Percentiles rank a stretch among this genome's conserved stretches.
Evolutionary conservation across 2,888 invertebrate genomes (phyloP).

Genomic region (Sesia bembeciformis): DNA sequence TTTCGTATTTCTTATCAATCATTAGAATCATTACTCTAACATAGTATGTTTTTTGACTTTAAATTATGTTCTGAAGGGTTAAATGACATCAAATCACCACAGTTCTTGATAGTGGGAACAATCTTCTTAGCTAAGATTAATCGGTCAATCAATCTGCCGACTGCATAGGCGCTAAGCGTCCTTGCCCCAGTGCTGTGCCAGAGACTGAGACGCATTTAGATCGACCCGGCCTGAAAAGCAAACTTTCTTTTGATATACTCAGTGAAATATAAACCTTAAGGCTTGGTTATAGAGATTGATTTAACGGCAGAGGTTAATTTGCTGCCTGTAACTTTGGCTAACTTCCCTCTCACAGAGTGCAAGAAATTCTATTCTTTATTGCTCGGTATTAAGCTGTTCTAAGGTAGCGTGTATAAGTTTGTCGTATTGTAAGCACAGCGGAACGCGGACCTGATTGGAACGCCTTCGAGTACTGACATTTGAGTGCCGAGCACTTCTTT

Average conservation of each 20-base stretch:
- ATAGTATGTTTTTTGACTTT: too few species aligned
- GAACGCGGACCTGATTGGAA: conserved; percentile 48
- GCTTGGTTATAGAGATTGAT: conserved; percentile 23
- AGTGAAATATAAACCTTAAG: conserved; percentile 42
- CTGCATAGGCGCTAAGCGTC: conserved; percentile 61
- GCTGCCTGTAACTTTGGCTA: conserved; percentile 30
- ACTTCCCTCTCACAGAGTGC: conserved; percentile 21
- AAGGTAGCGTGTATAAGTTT: conserved; percentile 12
- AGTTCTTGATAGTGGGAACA: neutral
- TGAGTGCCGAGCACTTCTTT: conserved; percentile 42
- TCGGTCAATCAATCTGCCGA: conserved; percentile 62
- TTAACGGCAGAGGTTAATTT: conserved; percentile 21
- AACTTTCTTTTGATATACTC: conserved; percentile 44
- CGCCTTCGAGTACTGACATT: conserved; percentile 50
- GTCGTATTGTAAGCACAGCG: conserved; percentile 26
- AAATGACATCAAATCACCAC: too few species aligned
- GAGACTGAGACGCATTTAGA: conserved; percentile 58
- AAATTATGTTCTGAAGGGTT: too few species aligned
- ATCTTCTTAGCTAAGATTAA: conserved; percentile 42
- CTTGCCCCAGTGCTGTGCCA: conserved; percentile 69
- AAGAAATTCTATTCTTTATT: conserved; percentile 34
- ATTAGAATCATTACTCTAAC: too few species aligned
- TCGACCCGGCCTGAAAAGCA: conserved; percentile 37
- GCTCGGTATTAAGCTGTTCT: conserved; percentile 18
- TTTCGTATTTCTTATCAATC: neutral